Percentiles rank a stretch among this genome's conserved stretches.
These are phyloP conservation scores for Aleiodes sp. DNA, from an alignment of 1,140 invertebrate species.

Conservation along the genomic window DNA sequence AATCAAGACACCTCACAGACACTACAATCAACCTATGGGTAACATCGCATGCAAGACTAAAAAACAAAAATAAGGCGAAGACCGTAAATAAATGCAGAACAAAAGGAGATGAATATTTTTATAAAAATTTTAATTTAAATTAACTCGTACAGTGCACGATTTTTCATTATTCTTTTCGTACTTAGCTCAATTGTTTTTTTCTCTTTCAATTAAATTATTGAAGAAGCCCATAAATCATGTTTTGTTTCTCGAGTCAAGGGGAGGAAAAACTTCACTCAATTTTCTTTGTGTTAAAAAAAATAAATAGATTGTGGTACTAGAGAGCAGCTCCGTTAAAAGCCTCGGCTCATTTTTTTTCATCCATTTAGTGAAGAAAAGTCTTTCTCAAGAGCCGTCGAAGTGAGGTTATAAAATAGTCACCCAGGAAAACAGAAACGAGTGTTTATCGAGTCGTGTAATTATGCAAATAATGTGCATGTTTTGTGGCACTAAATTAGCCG, in stretches of 20 bases:
- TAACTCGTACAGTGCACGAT: not conserved
- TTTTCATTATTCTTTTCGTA: not conserved
- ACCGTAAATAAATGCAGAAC: constrained; percentile 9
- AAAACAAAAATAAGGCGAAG: too few species aligned
- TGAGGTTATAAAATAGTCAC: constrained; percentile 11
- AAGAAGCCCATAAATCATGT: not conserved
- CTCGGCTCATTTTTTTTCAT: not conserved
- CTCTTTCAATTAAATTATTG: not conserved
- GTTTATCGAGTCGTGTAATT: constrained; percentile 47
- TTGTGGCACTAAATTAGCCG: constrained; percentile 47
- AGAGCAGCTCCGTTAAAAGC: not conserved
- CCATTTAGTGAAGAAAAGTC: constrained; percentile 6
- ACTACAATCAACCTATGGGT: constrained; percentile 3
- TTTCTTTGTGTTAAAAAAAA: not conserved
- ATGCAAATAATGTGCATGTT: constrained; percentile 49
- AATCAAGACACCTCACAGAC: constrained; percentile 25
- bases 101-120: not conserved
- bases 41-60: not conserved
- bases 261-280: not conserved
- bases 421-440: constrained; percentile 43
- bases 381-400: not conserved
- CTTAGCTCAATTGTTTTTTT: too few species aligned
- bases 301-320: not conserved
- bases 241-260: not conserved
- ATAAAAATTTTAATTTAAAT: constrained; percentile 2